Evolutionary conservation across 2,797 vertebrate species (phyloP), one percentile per base, ranked within the genome.

Genomic region (Tinamus major): DNA sequence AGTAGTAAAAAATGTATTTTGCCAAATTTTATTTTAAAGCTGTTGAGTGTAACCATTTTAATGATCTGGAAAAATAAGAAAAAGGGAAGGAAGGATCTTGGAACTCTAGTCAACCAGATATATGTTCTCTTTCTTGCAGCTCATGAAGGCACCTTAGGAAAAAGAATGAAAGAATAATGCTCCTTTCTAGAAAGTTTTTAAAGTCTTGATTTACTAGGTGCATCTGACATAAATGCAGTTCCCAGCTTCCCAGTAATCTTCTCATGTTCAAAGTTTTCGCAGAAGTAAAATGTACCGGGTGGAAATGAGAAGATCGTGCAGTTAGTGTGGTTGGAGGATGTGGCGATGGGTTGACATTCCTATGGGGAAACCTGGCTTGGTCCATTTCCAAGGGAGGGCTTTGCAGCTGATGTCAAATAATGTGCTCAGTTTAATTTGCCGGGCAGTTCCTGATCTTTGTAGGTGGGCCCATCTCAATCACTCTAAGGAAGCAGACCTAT

Each of bases 11-110:
- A 90, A 75, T 80, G 23, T 84, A 48, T 92, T 91, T 93, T 94
- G 87, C 94, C 90, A 91, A 75, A 95, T 93, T 95, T 95, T 93
- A 83, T 90, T 94, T 95, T 95, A 96, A 95, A 93, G 85, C 83
- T 90, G 46, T 82, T 82, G 84, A 92, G 33, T 90, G 56, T 44
- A 83, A 90, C 80, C 67, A 53, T 85, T 90, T 95, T 89, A 91
- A 80, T 90, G 85, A 39, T 64, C 75, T 80, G 56, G 1, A 29
- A 33, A 37, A 39, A 49, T 49, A 41, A 46, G 42, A 29, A 9
- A 16, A 58, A 74, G 79, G 15, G 56, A 44, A 70, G 27, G 51
- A 79, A 70, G 86, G 86, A 58, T 77, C 71, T 61, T 94, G 58
- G 61, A 92, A 64, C 55, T 93, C 35, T 89, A 93, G 81, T 81